phyloP scores from a whole-genome alignment of 2,888 invertebrate species.

The Megalurothrips usitatus region DNA sequence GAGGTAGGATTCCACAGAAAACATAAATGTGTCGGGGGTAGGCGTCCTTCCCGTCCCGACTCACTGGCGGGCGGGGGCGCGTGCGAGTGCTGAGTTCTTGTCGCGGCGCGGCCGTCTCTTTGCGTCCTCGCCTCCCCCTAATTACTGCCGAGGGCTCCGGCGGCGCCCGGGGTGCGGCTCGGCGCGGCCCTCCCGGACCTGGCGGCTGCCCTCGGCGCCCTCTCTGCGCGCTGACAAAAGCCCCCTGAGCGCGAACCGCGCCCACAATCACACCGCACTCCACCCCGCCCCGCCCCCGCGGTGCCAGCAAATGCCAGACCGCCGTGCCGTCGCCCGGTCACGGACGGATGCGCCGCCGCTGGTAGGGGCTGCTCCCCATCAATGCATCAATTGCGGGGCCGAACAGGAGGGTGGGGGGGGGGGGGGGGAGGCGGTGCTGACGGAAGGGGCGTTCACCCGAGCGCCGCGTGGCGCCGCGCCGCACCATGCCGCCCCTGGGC shows the following conservation, averaged over 20 bases:
- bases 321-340: background rate
- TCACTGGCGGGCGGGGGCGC: no score
- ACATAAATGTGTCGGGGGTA: no score
- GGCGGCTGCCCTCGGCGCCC: no score
- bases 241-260: background rate
- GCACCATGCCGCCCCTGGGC: background rate
- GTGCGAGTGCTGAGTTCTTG: no score
- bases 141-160: no score
- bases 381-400: background rate
- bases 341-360: background rate
- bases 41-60: no score
- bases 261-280: background rate
- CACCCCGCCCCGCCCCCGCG: background rate
- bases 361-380: background rate
- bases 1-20: no score
- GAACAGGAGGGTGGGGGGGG: background rate
- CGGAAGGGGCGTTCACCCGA: conserved; percentile 2
- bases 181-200: no score
- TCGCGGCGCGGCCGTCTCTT: no score
- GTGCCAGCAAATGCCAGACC: background rate
- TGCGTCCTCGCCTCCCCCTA: no score
- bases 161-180: no score
- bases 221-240: no score
- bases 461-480: background rate
- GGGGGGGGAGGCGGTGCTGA: background rate